Conservation (phyloP, 2,888 invertebrate genomes). For the Clusia tigrina region DNA sequence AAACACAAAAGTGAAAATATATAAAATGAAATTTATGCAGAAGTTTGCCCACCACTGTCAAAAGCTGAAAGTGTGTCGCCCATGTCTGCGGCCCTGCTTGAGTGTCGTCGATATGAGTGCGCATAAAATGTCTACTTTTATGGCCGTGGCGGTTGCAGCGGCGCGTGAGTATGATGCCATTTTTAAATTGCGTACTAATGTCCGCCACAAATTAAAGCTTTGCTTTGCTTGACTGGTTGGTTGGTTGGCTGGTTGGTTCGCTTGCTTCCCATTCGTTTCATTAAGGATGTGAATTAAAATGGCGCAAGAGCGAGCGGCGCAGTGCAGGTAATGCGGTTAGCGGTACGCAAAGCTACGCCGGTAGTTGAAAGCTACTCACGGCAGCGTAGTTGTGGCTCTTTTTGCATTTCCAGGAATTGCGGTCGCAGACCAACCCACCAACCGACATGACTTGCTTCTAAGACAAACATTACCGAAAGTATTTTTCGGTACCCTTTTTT, state of each 20-base stretch:
- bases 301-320: not conserved
- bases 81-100: not conserved
- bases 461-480: not conserved
- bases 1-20: not conserved
- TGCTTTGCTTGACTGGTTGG: not conserved
- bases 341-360: no score
- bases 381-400: not conserved
- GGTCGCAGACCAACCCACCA: not conserved
- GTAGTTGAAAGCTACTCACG: no score
- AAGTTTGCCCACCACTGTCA: not conserved
- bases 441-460: not conserved
- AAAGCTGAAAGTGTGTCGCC: not conserved
- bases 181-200: not conserved
- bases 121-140: not conserved
- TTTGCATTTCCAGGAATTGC: constrained; percentile 23
- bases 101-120: no score
- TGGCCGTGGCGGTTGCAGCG: no score
- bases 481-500: not conserved
- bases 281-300: not conserved
- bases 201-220: not conserved
- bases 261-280: not conserved
- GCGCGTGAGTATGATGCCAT: not conserved
- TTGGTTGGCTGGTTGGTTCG: not conserved
- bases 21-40: not conserved
- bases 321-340: not conserved